Evolutionary conservation across 1,140 invertebrate genomes (phyloP).

Genomic region (Apis laboriosa): DNA sequence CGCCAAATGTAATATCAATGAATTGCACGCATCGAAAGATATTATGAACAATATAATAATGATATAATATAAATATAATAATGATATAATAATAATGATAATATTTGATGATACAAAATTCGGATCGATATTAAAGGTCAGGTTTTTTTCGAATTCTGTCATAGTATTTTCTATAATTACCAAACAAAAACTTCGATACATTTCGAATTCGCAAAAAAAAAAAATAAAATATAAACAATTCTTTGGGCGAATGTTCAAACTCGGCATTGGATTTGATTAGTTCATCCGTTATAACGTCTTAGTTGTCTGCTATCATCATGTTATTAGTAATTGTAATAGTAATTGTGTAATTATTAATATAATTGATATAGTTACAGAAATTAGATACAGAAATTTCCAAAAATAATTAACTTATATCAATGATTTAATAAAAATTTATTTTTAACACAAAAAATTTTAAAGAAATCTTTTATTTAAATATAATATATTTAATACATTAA

Average conservation of each 20-base stretch:
- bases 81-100: neutral
- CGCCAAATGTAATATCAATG: constrained; percentile 39
- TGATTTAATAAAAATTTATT: no score
- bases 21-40: constrained; percentile 52
- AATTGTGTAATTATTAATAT: no score
- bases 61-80: no score
- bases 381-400: no score
- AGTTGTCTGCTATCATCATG: no score
- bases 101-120: constrained; percentile 60
- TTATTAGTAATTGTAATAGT: no score
- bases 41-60: neutral
- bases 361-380: no score
- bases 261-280: no score
- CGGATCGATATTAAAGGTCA: constrained; percentile 70
- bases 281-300: no score
- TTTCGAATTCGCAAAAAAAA: neutral
- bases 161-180: constrained; percentile 48
- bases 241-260: no score
- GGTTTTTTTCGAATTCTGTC: constrained; percentile 71
- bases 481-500: no score
- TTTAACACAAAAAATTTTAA: neutral
- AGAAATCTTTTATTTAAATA: neutral
- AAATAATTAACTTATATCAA: no score
- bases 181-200: neutral
- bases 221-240: neutral